A percentile compares a stretch with the other conserved stretches of the same genome.
phyloP scores from a whole-genome alignment of 53 echinoderm and acorn worm genomes.

The Luidia sarsii region DNA sequence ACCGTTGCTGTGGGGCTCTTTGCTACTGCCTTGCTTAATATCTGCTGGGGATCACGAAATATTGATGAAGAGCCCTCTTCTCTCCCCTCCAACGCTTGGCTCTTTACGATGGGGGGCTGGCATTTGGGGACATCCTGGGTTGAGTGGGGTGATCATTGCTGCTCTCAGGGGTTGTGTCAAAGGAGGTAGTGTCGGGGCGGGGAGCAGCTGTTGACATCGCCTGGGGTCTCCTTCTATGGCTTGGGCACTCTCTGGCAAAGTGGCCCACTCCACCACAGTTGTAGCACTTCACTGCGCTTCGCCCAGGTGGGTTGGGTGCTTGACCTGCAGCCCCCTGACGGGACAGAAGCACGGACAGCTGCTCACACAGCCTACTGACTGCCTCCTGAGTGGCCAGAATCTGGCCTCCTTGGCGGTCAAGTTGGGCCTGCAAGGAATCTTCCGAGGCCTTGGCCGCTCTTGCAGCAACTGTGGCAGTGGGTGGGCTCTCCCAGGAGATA shows the following conservation, averaged over 20 bases:
- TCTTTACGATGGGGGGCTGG: conserved; percentile 20
- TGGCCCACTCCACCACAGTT: no score
- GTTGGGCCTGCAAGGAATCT: no score
- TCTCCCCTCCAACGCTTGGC: conserved; percentile 18
- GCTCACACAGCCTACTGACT: no score
- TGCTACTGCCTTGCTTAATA: conserved; percentile 9
- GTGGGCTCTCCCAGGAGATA: no score
- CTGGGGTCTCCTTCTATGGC: background rate
- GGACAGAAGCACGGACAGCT: no score
- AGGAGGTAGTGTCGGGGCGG: no score
- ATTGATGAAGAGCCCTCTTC: conserved; percentile 2
- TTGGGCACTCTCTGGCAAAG: background rate
- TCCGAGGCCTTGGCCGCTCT: no score
- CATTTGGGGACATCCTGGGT: background rate
- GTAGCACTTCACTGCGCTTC: background rate
- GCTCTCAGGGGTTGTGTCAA: no score
- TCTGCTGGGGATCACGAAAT: background rate
- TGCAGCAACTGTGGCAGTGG: no score
- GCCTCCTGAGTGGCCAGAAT: no score
- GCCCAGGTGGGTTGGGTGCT: background rate
- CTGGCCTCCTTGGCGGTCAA: no score
- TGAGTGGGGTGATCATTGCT: background rate
- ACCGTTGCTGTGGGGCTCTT: conserved; percentile 10
- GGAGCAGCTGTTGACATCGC: background rate
- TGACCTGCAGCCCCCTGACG: background rate